These are phyloP conservation scores for Drosophila auraria DNA, from an alignment of 1,140 invertebrate species.

Conservation along the genomic window DNA sequence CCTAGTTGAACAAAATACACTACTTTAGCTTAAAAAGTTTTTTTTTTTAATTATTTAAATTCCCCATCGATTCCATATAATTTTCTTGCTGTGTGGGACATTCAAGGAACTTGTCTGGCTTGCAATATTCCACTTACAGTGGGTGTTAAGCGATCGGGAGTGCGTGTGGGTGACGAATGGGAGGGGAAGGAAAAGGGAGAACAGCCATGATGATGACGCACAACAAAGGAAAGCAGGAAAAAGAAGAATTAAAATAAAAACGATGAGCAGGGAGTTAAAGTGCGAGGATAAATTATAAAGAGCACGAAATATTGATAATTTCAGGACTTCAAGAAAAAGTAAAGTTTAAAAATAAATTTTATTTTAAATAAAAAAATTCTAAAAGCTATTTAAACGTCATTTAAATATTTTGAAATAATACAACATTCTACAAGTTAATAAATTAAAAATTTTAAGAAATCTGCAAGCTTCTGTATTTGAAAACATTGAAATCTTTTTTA, in stretches of 20 bases:
- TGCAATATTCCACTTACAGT: conserved; percentile 34
- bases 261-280: conserved; percentile 16
- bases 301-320: neutral
- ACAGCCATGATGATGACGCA: conserved; percentile 49
- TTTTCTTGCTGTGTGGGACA: conserved; percentile 35
- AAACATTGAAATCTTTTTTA: no score
- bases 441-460: no score
- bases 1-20: neutral
- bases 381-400: no score
- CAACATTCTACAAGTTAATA: no score
- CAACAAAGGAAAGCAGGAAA: conserved; percentile 2
- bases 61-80: neutral
- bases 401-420: no score
- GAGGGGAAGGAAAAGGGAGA: conserved; percentile 41
- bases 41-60: neutral
- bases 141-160: conserved; percentile 39
- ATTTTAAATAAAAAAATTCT: neutral
- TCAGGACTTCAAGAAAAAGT: neutral
- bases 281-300: conserved; percentile 1
- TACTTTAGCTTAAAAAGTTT: no score
- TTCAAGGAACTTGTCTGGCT: conserved; percentile 38
- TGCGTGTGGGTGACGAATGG: conserved; percentile 32
- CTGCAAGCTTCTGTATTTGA: no score
- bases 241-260: neutral
- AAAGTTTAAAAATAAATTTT: neutral